Conservation (phyloP, 2,113 vertebrate species). For the Dinomys branickii region DNA sequence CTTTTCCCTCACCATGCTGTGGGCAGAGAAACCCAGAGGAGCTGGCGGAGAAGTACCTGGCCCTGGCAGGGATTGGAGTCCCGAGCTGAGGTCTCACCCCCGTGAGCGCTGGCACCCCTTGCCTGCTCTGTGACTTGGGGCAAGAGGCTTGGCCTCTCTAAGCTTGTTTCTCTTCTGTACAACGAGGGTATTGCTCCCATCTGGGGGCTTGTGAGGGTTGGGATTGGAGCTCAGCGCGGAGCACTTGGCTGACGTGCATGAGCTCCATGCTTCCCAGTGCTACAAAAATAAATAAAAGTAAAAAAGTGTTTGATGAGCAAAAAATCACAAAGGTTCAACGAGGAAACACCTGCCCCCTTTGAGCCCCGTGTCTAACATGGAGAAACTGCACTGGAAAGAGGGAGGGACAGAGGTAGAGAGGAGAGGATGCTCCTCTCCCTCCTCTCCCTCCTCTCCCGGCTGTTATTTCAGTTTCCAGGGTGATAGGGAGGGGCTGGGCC, state of each 20-base stretch:
- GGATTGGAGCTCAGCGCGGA: neutral
- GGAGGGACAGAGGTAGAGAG: neutral
- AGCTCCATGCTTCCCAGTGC: neutral
- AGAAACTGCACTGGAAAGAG: neutral
- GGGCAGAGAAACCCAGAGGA: neutral
- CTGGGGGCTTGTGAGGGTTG: neutral
- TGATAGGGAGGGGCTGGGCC: neutral
- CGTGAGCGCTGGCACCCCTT: neutral
- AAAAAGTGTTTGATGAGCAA: neutral
- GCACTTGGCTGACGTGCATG: neutral
- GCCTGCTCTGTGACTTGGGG: conserved; percentile 9
- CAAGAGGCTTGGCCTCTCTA: neutral
- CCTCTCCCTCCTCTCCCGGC: fast-evolving
- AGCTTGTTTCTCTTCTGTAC: neutral
- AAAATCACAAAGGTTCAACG: neutral
- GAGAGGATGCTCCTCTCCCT: too few relatives aligned
- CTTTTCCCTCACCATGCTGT: neutral
- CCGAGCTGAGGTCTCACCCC: neutral
- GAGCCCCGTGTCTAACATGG: neutral
- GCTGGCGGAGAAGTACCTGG: neutral
- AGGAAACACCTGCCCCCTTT: neutral
- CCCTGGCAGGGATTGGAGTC: neutral
- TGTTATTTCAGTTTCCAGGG: neutral
- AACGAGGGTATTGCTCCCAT: fast-evolving
- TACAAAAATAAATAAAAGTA: neutral